Percentiles rank a stretch among this genome's conserved stretches.
Evolutionary conservation across 2,797 vertebrate genomes (phyloP).

Genomic region (Protosalanx chinensis): DNA sequence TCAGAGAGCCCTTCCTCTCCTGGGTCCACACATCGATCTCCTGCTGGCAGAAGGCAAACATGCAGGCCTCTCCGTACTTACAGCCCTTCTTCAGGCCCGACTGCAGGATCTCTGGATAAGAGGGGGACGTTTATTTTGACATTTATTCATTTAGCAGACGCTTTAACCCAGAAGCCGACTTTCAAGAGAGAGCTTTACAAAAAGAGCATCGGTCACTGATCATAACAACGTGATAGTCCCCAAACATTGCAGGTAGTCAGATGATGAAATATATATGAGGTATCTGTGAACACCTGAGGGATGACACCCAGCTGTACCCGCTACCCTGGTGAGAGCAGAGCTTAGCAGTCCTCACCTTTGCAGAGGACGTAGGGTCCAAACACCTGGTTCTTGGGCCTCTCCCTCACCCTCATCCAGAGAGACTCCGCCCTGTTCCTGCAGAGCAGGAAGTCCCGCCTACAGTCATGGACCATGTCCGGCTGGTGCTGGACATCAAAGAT

Average conservation of each 20-base stretch:
- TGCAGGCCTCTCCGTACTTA: constrained; percentile 90
- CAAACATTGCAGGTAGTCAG: no score
- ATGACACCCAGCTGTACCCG: no score
- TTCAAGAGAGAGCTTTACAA: no score
- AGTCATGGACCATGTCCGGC: constrained; percentile 84
- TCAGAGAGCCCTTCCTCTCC: constrained; percentile 86
- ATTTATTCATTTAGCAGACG: no score
- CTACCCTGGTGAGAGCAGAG: neutral
- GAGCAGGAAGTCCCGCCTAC: constrained; percentile 81
- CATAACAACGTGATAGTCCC: no score
- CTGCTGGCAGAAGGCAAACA: constrained; percentile 94
- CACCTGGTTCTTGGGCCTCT: constrained; percentile 80
- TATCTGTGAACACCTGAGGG: no score
- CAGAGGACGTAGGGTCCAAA: constrained; percentile 86
- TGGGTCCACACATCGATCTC: constrained; percentile 96
- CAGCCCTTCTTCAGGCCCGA: constrained; percentile 76
- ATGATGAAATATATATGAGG: no score
- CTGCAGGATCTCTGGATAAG: constrained; percentile 82
- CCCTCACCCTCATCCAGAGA: constrained; percentile 87
- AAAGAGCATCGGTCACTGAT: no score
- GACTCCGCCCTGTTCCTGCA: constrained; percentile 76
- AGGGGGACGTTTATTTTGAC: no score
- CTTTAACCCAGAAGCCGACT: no score
- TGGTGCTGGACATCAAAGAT: constrained; percentile 84
- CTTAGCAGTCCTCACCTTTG: constrained; percentile 72